Percentiles rank a stretch among this genome's conserved stretches.
Evolutionary conservation across 2,797 vertebrate species (phyloP).

Genomic region (Gallinago stenura): DNA sequence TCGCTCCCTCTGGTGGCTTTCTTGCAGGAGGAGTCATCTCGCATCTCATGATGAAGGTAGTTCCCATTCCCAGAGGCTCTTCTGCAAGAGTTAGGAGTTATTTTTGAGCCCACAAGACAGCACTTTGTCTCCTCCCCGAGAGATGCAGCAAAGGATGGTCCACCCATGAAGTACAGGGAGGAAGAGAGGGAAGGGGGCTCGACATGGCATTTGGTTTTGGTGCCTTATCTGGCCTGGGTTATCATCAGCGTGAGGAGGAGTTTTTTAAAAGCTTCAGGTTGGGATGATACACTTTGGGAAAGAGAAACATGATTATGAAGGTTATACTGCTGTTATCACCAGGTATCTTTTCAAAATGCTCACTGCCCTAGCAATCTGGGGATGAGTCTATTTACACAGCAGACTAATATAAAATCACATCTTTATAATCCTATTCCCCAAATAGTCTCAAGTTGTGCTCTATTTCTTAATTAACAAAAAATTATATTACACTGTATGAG

Average conservation of each 20-base stretch:
- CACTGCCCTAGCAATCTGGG: background rate
- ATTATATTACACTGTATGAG: background rate
- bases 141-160: background rate
- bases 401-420: slow-evolving; percentile 37
- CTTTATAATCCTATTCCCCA: slow-evolving; percentile 43
- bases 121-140: background rate
- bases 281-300: background rate
- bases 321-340: background rate
- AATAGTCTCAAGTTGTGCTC: background rate
- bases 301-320: background rate
- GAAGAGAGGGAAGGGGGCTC: background rate
- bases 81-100: background rate
- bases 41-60: rapidly evolving
- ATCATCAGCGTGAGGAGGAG: background rate
- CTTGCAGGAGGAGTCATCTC: background rate
- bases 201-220: rapidly evolving
- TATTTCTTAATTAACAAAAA: slow-evolving; percentile 52
- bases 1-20: background rate
- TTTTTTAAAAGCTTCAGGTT: background rate
- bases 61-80: background rate
- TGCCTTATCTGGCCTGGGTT: background rate
- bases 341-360: slow-evolving; percentile 14
- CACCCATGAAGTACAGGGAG: background rate
- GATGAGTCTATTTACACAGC: slow-evolving; percentile 33
- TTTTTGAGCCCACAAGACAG: background rate